phyloP scores from a whole-genome alignment of 1,140 invertebrate genomes.

The Ceratoteleas bidentatus region DNA sequence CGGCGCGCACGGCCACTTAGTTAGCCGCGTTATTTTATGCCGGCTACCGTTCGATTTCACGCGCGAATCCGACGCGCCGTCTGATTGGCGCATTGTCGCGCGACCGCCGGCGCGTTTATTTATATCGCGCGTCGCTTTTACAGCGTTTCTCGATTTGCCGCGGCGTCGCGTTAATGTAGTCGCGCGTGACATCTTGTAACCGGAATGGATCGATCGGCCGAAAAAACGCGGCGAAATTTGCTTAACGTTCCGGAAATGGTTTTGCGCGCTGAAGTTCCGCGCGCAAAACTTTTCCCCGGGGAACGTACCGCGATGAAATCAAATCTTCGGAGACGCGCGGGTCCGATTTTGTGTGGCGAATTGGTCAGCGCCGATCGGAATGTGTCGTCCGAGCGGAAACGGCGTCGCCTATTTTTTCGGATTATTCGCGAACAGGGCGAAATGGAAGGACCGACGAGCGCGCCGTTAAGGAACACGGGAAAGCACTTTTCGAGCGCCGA shows the following conservation, averaged over 20 bases:
- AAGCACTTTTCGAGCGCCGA: slow-evolving; percentile 80
- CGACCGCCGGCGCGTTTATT: background rate
- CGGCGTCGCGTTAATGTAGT: no score
- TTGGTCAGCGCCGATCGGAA: slow-evolving; percentile 55
- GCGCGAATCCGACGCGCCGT: slow-evolving; percentile 18
- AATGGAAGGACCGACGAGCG: slow-evolving; percentile 66
- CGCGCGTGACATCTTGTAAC: no score
- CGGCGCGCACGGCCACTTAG: slow-evolving; percentile 40
- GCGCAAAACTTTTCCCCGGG: no score
- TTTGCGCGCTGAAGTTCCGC: no score
- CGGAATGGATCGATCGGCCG: no score
- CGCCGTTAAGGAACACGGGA: slow-evolving; percentile 81
- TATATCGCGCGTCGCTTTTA: background rate
- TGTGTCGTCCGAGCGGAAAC: slow-evolving; percentile 55
- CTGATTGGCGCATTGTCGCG: slow-evolving; percentile 22
- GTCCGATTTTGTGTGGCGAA: slow-evolving; percentile 23
- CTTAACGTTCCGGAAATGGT: no score
- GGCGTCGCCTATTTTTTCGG: slow-evolving; percentile 70
- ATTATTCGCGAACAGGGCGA: slow-evolving; percentile 70
- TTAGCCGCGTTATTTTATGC: slow-evolving; percentile 50
- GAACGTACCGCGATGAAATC: no score
- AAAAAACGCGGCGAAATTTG: no score
- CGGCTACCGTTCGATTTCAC: slow-evolving; percentile 35
- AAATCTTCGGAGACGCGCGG: slow-evolving; percentile 17
- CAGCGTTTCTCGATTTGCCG: no score